Percentiles rank a stretch among this genome's conserved stretches.
Conservation (phyloP, 2,113 vertebrate species). For the Stomatorhinus ivindoensis region DNA sequence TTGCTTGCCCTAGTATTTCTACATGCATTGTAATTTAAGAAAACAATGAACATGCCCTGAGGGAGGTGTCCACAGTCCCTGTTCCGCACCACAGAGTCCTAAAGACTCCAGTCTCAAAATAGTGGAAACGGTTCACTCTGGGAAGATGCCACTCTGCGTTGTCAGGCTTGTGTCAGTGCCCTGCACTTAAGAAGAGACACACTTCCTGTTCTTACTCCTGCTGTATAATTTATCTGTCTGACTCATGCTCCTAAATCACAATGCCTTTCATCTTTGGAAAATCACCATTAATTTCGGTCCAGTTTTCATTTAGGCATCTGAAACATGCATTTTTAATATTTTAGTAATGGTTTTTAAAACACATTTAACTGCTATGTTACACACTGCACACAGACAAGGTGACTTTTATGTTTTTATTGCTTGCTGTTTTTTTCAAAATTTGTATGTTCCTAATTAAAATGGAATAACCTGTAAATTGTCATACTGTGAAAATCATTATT, state of each 20-base stretch:
- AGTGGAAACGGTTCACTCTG: not conserved
- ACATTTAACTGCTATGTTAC: not conserved
- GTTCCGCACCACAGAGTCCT: not conserved
- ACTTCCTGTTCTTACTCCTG: not conserved
- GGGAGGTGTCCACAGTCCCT: not conserved
- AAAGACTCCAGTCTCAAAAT: not conserved
- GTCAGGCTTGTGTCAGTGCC: not conserved
- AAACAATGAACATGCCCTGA: not conserved
- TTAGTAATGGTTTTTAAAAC: not conserved
- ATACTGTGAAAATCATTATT: conserved; percentile 3
- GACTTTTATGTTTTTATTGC: not conserved
- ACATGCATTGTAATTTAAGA: not conserved
- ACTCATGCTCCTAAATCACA: not conserved
- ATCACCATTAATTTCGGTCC: not conserved
- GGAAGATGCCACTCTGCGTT: not conserved
- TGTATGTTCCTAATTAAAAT: not conserved
- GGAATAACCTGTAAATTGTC: not conserved
- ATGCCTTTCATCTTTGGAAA: not conserved
- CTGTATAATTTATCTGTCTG: not conserved
- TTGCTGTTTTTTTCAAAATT: not conserved
- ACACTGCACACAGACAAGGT: not conserved
- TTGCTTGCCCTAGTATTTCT: not conserved
- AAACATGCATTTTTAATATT: not conserved
- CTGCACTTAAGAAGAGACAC: not conserved
- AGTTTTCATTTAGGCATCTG: not conserved